Percentiles rank a stretch among this genome's conserved stretches.
Evolutionary conservation across 2,888 invertebrate genomes (phyloP).

Genomic region (Scaptomyza cyrtandrae): DNA sequence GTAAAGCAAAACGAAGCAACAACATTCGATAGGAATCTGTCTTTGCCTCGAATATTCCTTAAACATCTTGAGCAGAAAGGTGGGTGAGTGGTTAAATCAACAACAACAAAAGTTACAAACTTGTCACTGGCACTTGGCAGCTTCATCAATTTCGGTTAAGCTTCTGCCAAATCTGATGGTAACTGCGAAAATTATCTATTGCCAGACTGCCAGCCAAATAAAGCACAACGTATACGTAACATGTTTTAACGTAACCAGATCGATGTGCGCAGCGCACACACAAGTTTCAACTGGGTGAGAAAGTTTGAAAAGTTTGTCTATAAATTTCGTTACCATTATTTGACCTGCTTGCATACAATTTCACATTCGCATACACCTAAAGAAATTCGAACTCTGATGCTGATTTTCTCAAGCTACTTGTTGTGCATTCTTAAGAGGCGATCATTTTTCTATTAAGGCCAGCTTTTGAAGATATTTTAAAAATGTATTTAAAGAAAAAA

Average conservation of each 20-base stretch:
- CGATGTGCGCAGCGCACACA: neutral
- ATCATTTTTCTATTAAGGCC: no score
- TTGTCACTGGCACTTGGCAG: slow-evolving; percentile 75
- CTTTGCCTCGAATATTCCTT: slow-evolving; percentile 8
- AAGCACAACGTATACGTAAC: neutral
- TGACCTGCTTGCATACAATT: slow-evolving; percentile 79
- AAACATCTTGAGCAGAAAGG: slow-evolving; percentile 37
- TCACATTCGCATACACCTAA: slow-evolving; percentile 23
- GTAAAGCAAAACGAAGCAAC: slow-evolving; percentile 42
- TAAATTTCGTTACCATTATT: slow-evolving; percentile 71
- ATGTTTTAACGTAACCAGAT: slow-evolving; percentile 22
- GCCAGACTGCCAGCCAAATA: slow-evolving; percentile 1
- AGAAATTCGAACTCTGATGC: neutral
- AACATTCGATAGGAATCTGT: slow-evolving; percentile 25
- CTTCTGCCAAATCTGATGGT: slow-evolving; percentile 46
- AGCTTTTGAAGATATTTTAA: no score
- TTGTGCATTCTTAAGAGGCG: no score
- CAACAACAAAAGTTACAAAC: slow-evolving; percentile 28
- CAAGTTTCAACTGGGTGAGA: slow-evolving; percentile 14
- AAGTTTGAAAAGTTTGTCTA: slow-evolving; percentile 60
- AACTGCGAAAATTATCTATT: slow-evolving; percentile 46
- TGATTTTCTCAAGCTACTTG: no score
- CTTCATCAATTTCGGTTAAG: slow-evolving; percentile 76
- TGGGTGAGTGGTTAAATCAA: neutral
- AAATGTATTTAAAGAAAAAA: no score